phyloP scores from a whole-genome alignment of 2,113 vertebrate genomes.

The Plotosus lineatus region DNA sequence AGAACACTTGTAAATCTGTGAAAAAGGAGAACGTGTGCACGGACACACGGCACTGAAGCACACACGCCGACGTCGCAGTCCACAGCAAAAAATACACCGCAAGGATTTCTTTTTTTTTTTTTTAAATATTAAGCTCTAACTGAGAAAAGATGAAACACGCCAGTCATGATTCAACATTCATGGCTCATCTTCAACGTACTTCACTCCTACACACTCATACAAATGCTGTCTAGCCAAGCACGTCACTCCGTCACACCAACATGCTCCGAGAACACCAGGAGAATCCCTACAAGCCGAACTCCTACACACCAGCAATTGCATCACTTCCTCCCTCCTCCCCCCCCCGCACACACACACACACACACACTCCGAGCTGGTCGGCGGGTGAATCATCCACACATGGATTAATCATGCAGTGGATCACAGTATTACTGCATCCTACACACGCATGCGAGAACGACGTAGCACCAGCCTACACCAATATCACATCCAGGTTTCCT shows the following conservation, averaged over 20 bases:
- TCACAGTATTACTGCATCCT: slow-evolving; percentile 38
- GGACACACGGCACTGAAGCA: background rate
- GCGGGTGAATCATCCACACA: slow-evolving; percentile 48
- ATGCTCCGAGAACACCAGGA: slow-evolving; percentile 21
- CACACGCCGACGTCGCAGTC: too few species aligned
- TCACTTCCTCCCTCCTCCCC: slow-evolving; percentile 53
- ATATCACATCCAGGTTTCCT: slow-evolving; percentile 37
- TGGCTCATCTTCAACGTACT: background rate
- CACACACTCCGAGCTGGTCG: slow-evolving; percentile 43
- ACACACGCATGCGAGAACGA: slow-evolving; percentile 33
- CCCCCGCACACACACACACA: too few species aligned
- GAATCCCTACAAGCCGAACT: slow-evolving; percentile 30
- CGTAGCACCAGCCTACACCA: slow-evolving; percentile 40
- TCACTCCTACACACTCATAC: background rate
- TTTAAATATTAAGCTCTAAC: background rate
- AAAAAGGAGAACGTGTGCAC: background rate
- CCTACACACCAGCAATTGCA: slow-evolving; percentile 32
- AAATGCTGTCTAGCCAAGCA: slow-evolving; percentile 37
- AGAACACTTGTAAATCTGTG: too few species aligned
- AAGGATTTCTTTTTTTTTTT: background rate
- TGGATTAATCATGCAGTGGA: slow-evolving; percentile 40
- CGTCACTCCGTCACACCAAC: slow-evolving; percentile 28
- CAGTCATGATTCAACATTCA: background rate
- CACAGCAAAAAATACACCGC: background rate
- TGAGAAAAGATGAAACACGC: background rate